Evolutionary conservation across 2,113 vertebrate species (phyloP).

Genomic region (Forbesichthys papilliferus): DNA sequence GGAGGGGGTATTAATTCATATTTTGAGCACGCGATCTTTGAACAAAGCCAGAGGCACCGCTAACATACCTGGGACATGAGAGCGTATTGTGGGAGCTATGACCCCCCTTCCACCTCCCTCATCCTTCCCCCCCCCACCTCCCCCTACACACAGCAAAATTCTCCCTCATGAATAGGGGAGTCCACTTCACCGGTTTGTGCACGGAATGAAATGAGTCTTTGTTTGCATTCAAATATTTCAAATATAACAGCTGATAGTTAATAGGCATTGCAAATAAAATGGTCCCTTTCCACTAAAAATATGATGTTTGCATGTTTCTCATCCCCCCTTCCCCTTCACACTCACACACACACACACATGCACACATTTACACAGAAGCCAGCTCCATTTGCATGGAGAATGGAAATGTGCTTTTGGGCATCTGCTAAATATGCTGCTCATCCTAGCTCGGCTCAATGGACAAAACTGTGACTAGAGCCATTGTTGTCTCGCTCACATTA

Average conservation of each 20-base stretch:
- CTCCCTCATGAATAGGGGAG: constrained; percentile 44
- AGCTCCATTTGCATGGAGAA: constrained; percentile 49
- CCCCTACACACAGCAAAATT: too few species aligned
- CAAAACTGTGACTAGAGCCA: neutral
- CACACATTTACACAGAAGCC: constrained; percentile 24
- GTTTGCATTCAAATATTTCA: constrained; percentile 39
- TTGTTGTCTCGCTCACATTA: constrained; percentile 11
- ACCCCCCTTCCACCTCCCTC: constrained; percentile 24
- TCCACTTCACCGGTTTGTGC: constrained; percentile 64
- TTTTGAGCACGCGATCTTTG: constrained; percentile 66
- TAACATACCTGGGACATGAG: constrained; percentile 65
- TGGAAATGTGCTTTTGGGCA: constrained; percentile 46
- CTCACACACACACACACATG: neutral
- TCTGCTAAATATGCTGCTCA: constrained; percentile 10
- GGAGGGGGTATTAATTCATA: constrained; percentile 72
- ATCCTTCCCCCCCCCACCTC: too few species aligned
- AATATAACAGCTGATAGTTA: constrained; percentile 36
- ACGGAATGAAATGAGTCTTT: constrained; percentile 61
- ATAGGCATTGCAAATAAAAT: constrained; percentile 58
- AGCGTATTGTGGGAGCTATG: constrained; percentile 53
- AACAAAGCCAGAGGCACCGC: constrained; percentile 67
- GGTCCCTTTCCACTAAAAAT: constrained; percentile 49
- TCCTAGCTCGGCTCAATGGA: neutral
- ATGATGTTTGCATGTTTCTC: constrained; percentile 38
- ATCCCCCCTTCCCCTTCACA: neutral